These are phyloP conservation scores for Daptonema setosum DNA, from an alignment of 2,888 invertebrate genomes.

Conservation along the genomic window DNA sequence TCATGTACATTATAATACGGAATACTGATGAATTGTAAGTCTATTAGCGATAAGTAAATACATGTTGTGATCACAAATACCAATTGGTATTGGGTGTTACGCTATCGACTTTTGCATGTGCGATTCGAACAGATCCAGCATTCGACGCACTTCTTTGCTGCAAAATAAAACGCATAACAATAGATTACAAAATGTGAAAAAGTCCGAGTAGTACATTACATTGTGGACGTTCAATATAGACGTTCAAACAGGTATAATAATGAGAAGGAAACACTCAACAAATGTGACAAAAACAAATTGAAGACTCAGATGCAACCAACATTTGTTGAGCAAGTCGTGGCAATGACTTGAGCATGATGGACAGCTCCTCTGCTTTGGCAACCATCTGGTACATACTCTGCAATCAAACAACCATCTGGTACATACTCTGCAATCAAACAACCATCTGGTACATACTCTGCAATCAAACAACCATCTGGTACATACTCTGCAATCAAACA, in stretches of 20 bases:
- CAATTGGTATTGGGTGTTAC: no score
- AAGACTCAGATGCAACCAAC: neutral
- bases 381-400: slow-evolving; percentile 2
- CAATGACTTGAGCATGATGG: neutral
- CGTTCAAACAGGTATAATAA: no score
- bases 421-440: no score
- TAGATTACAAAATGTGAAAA: neutral
- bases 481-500: no score
- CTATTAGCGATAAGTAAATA: no score
- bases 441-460: no score
- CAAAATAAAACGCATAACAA: neutral
- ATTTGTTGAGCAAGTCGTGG: neutral
- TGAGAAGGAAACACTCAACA: neutral
- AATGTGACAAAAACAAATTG: neutral
- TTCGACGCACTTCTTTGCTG: neutral
- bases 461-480: no score
- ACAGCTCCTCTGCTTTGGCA: neutral
- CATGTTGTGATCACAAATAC: no score
- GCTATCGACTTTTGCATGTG: slow-evolving; percentile 2
- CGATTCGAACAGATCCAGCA: slow-evolving; percentile 2
- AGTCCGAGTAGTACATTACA: no score
- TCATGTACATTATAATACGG: no score
- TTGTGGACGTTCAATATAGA: no score
- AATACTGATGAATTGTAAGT: no score
- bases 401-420: neutral